Evolutionary conservation across 2,888 invertebrate genomes (phyloP).

Genomic region (Morpho helenor): DNA sequence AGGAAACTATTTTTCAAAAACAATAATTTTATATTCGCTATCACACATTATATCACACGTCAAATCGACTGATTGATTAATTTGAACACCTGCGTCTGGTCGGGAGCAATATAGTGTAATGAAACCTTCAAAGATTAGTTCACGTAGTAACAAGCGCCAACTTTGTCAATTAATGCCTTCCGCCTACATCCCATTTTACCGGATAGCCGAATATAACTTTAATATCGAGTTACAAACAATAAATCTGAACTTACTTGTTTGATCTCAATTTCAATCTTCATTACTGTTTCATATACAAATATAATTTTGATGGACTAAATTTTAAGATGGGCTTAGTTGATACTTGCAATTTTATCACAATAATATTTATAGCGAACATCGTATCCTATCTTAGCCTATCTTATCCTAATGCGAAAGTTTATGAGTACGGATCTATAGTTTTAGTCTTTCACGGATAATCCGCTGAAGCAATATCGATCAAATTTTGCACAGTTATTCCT

Average conservation of each 20-base stretch:
- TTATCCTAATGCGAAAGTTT: no score
- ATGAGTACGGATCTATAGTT: no score
- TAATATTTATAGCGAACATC: no score
- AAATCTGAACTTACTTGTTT: slow-evolving; percentile 7
- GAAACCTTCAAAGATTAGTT: slow-evolving; percentile 21
- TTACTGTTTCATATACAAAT: background rate
- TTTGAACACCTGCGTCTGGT: slow-evolving; percentile 7
- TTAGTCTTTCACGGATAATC: no score
- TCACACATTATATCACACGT: background rate
- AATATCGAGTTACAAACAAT: slow-evolving; percentile 19
- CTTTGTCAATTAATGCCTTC: slow-evolving; percentile 25
- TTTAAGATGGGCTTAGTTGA: no score
- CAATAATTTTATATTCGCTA: background rate
- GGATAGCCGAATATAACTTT: slow-evolving; percentile 15
- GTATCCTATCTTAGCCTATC: no score
- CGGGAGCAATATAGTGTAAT: slow-evolving; percentile 8
- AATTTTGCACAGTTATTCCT: no score
- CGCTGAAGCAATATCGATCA: no score
- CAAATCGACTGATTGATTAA: slow-evolving; percentile 12
- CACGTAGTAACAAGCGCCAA: slow-evolving; percentile 21
- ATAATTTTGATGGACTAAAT: no score
- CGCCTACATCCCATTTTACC: slow-evolving; percentile 15
- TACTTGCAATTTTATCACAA: no score
- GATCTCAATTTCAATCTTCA: slow-evolving; percentile 8
- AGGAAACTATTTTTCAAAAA: background rate